Evolutionary conservation across 2,888 invertebrate species (phyloP).

Genomic region (Trilocha varians): DNA sequence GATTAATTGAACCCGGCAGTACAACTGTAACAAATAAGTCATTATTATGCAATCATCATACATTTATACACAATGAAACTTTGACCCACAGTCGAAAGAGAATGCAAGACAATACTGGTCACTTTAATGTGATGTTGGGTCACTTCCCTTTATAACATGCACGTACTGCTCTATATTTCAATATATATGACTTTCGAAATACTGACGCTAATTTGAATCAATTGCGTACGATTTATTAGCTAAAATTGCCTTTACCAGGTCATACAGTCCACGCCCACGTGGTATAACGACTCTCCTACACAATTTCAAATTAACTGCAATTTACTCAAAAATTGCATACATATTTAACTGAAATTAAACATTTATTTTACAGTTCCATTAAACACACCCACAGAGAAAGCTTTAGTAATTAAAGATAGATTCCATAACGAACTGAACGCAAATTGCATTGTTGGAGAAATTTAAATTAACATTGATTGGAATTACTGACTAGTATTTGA

Average conservation of each 20-base stretch:
- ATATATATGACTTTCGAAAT: neutral
- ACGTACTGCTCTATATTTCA: neutral
- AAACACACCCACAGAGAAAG: neutral
- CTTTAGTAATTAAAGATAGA: neutral
- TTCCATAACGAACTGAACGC: neutral
- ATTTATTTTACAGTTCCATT: neutral
- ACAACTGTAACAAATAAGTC: too few species aligned
- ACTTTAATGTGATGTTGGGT: neutral
- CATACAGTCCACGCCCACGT: neutral
- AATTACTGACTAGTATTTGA: too few species aligned
- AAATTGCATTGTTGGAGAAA: neutral
- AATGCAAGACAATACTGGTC: neutral
- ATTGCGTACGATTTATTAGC: neutral
- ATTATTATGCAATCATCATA: too few species aligned
- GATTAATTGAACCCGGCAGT: too few species aligned
- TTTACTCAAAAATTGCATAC: neutral
- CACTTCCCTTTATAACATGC: neutral
- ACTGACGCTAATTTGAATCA: neutral
- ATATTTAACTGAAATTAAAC: neutral
- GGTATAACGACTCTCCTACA: neutral
- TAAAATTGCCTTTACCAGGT: neutral
- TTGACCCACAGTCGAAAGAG: neutral
- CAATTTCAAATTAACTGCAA: neutral
- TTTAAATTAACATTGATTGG: neutral
- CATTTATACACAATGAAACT: too few species aligned